Percentiles rank a stretch among this genome's conserved stretches.
phyloP scores from a whole-genome alignment of 2,888 invertebrate species.

The Listrodromus nycthemerus region DNA sequence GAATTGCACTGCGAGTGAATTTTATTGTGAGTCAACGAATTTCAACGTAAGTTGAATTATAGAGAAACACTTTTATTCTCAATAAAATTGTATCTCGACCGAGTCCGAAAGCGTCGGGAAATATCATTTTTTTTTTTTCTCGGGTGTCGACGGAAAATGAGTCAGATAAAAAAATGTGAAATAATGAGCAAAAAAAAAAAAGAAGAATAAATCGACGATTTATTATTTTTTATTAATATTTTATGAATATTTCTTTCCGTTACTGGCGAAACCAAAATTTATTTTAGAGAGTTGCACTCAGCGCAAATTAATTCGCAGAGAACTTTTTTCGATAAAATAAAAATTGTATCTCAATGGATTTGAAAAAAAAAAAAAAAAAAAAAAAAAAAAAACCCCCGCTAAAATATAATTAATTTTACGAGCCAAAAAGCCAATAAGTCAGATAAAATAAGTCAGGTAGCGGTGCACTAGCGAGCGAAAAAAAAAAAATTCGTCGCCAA shows the following conservation, averaged over 20 bases:
- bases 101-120: not conserved
- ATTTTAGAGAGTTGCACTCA: no score
- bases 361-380: not conserved
- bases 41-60: no score
- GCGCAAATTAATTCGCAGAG: no score
- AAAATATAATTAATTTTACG: not conserved
- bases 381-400: no score
- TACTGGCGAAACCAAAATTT: no score
- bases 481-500: constrained; percentile 26
- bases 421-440: constrained; percentile 47
- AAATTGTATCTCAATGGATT: not conserved
- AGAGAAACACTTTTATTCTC: no score
- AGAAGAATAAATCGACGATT: not conserved
- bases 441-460: not conserved
- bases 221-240: no score
- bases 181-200: no score
- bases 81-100: not conserved
- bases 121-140: not conserved
- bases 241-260: not conserved
- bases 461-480: not conserved
- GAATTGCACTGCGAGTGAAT: no score
- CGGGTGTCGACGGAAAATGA: constrained; percentile 46
- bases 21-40: no score
- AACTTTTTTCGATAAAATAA: no score
- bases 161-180: not conserved